Evolutionary conservation across 2,797 vertebrate genomes (phyloP).

Genomic region (Cyprinodon diabolis): DNA sequence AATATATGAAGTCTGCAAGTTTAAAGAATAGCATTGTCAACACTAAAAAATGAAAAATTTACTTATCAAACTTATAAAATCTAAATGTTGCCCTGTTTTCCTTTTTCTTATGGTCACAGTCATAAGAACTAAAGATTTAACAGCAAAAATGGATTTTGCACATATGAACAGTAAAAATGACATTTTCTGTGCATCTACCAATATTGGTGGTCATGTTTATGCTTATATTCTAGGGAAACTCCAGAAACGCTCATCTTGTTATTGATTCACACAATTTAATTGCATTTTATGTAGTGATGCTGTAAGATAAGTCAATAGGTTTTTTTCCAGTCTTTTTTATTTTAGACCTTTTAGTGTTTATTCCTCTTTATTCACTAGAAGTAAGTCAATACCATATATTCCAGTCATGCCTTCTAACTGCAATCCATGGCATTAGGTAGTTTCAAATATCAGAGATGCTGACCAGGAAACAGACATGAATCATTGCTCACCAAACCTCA

Average conservation of each 20-base stretch:
- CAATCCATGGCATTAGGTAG: conserved; percentile 45
- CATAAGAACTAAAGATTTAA: background rate
- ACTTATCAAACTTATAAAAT: background rate
- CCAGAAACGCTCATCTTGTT: background rate
- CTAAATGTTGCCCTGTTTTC: background rate
- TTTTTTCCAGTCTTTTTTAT: conserved; percentile 38
- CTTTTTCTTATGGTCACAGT: background rate
- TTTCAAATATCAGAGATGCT: conserved; percentile 56
- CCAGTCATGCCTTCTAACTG: conserved; percentile 40
- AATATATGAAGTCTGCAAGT: background rate
- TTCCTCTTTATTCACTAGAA: conserved; percentile 7
- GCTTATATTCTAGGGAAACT: background rate
- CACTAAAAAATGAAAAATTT: no score
- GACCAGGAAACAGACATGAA: conserved; percentile 49
- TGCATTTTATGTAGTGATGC: conserved; percentile 5
- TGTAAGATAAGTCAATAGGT: conserved; percentile 32
- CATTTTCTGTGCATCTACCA: background rate
- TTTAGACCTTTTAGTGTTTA: conserved; percentile 27
- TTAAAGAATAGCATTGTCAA: no score
- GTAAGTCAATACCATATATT: conserved; percentile 37
- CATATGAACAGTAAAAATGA: background rate
- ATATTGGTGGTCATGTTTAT: conserved; percentile 4
- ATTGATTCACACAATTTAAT: conserved; percentile 5
- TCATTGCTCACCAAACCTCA: conserved; percentile 24
- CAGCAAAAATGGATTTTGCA: background rate